phyloP scores from a whole-genome alignment of 2,113 vertebrate genomes.

The Acanthisitta chloris region DNA sequence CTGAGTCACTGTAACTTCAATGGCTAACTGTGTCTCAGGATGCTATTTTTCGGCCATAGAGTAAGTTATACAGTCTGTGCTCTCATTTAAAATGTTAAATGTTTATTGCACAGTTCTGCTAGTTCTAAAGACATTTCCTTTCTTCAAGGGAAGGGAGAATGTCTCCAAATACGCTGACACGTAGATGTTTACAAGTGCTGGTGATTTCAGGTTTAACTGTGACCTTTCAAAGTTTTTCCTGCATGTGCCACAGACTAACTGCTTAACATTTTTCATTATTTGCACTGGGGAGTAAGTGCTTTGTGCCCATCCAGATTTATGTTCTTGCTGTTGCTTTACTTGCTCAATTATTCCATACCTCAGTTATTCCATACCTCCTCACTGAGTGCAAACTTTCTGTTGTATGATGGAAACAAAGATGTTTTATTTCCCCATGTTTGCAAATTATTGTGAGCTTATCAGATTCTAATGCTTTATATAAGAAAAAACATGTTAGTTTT shows the following conservation, averaged over 20 bases:
- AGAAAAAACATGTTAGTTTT: not conserved
- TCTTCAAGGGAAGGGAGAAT: not conserved
- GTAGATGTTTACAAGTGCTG: not conserved
- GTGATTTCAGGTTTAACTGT: constrained; percentile 8
- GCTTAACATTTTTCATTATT: not conserved
- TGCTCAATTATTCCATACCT: not conserved
- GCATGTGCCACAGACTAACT: not conserved
- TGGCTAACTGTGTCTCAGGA: not conserved
- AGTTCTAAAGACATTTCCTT: not conserved
- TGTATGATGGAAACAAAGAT: not conserved
- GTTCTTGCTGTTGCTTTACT: not conserved
- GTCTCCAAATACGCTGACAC: not conserved
- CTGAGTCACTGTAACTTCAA: not conserved
- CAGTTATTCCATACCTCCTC: not conserved
- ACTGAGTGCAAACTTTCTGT: not conserved
- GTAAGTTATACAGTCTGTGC: not conserved
- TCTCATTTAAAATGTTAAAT: not conserved
- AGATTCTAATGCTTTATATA: not conserved
- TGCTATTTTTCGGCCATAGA: not conserved
- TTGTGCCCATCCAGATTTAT: not conserved
- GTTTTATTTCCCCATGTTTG: not conserved
- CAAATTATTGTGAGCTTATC: not conserved
- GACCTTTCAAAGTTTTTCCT: constrained; percentile 5
- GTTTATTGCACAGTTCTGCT: not conserved
- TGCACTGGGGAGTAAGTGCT: not conserved